Percentiles rank a stretch among this genome's conserved stretches.
Evolutionary conservation across 2,113 vertebrate species (phyloP).

Genomic region (Halichoeres trimaculatus): DNA sequence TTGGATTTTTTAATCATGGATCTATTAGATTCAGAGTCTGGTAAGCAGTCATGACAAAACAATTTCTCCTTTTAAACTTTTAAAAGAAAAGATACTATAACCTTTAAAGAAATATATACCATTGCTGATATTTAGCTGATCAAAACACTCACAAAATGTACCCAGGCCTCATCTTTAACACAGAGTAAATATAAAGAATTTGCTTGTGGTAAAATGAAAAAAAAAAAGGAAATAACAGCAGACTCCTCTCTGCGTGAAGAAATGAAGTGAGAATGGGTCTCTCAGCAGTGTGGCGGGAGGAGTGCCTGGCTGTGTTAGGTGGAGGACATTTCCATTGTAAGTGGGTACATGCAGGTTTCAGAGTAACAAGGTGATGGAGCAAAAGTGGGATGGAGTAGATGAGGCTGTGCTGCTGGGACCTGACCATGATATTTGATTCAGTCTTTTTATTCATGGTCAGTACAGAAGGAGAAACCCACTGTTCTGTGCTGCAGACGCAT

Average conservation of each 20-base stretch:
- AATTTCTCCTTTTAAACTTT: background rate
- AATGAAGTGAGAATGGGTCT: constrained; percentile 32
- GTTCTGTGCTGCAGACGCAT: constrained; percentile 41
- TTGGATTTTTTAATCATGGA: constrained; percentile 18
- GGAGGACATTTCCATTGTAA: constrained; percentile 53
- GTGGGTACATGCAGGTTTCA: constrained; percentile 57
- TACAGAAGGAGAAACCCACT: constrained; percentile 28
- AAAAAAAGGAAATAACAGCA: constrained; percentile 45
- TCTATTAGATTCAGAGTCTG: constrained; percentile 9
- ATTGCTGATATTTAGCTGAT: constrained; percentile 35
- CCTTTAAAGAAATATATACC: constrained; percentile 14
- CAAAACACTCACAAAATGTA: constrained; percentile 28
- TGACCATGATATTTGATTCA: constrained; percentile 30
- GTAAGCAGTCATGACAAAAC: constrained; percentile 10
- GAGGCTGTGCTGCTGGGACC: constrained; percentile 26
- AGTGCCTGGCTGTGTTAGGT: constrained; percentile 31
- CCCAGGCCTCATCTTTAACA: constrained; percentile 31
- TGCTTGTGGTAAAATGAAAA: constrained; percentile 38
- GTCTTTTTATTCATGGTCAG: constrained; percentile 44
- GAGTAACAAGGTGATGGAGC: constrained; percentile 37
- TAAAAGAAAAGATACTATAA: background rate
- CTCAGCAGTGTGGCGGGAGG: constrained; percentile 15
- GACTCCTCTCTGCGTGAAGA: constrained; percentile 32
- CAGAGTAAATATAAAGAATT: constrained; percentile 43
- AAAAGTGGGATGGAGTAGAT: constrained; percentile 33